A percentile compares a stretch with the other conserved stretches of the same genome.
These are phyloP conservation scores for Drosophila paulistorum DNA, from an alignment of 1,140 invertebrate species.

Conservation along the genomic window DNA sequence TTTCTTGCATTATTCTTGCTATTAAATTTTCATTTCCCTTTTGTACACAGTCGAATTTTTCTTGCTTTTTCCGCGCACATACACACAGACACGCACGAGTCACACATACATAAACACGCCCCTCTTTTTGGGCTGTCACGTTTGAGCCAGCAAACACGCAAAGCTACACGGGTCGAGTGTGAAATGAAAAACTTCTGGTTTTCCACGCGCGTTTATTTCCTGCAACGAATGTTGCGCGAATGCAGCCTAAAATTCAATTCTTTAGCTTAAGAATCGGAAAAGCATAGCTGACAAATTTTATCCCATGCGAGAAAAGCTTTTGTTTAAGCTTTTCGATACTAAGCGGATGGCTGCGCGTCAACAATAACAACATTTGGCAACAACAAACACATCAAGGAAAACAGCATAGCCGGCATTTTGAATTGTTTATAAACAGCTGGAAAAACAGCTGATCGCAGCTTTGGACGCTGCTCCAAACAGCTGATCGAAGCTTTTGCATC, in stretches of 20 bases:
- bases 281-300: constrained; percentile 19
- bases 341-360: constrained; percentile 15
- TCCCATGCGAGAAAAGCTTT: constrained; percentile 35
- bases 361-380: constrained; percentile 13
- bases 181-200: constrained; percentile 38
- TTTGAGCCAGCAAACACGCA: constrained; percentile 36
- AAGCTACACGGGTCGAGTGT: constrained; percentile 15
- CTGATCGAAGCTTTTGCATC: constrained; percentile 5
- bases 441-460: constrained; percentile 14
- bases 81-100: constrained; percentile 6
- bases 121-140: constrained; percentile 36
- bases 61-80: constrained; percentile 25
- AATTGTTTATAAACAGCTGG: constrained; percentile 64
- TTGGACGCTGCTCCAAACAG: constrained; percentile 19
- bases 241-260: constrained; percentile 64
- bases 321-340: constrained; percentile 30
- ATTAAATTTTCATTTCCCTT: constrained; percentile 10
- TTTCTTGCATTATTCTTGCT: constrained; percentile 11
- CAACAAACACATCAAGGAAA: constrained; percentile 29
- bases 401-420: constrained; percentile 53
- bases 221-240: constrained; percentile 70
- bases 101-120: constrained; percentile 39
- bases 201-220: constrained; percentile 54
- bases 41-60: constrained; percentile 15
- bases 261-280: constrained; percentile 35